Conservation (phyloP, 2,888 invertebrate species). For the Enchytraeus crypticus region DNA sequence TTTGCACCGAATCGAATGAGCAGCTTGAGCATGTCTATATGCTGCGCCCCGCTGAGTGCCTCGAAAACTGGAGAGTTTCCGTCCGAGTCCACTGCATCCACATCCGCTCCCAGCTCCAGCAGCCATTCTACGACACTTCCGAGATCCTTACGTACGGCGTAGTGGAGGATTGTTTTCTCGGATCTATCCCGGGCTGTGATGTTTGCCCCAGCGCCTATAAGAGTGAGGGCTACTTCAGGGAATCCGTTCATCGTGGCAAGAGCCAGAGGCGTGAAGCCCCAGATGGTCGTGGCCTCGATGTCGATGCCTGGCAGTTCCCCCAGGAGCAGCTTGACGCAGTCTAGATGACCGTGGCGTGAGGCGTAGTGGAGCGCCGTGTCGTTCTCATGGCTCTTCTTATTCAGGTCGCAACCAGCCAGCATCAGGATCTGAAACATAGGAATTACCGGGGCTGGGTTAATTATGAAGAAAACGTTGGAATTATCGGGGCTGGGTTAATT, state of each 20-base stretch:
- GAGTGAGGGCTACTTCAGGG: constrained; percentile 5
- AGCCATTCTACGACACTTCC: constrained; percentile 12
- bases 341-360: constrained; percentile 15
- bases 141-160: constrained; percentile 3
- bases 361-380: constrained; percentile 27
- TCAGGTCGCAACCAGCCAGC: constrained; percentile 11
- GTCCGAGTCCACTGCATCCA: constrained; percentile 17
- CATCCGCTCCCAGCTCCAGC: constrained; percentile 13
- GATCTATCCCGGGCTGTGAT: constrained; percentile 9
- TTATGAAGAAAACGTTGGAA: too few relatives aligned
- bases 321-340: constrained; percentile 16
- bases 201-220: constrained; percentile 28
- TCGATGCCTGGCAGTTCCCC: constrained; percentile 1
- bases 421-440: constrained; percentile 14
- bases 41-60: constrained; percentile 25
- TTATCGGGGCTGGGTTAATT: too few relatives aligned
- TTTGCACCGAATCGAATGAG: constrained; percentile 30
- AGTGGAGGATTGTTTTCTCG: constrained; percentile 6
- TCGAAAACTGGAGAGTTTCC: constrained; percentile 29
- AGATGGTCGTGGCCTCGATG: constrained; percentile 10
- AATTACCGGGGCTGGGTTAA: too few relatives aligned
- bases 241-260: constrained; percentile 16
- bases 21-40: constrained; percentile 22
- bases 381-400: constrained; percentile 14
- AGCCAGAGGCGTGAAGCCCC: constrained; percentile 19